Conservation (phyloP, 1,140 invertebrate species). For the Neodiprion fabricii region DNA sequence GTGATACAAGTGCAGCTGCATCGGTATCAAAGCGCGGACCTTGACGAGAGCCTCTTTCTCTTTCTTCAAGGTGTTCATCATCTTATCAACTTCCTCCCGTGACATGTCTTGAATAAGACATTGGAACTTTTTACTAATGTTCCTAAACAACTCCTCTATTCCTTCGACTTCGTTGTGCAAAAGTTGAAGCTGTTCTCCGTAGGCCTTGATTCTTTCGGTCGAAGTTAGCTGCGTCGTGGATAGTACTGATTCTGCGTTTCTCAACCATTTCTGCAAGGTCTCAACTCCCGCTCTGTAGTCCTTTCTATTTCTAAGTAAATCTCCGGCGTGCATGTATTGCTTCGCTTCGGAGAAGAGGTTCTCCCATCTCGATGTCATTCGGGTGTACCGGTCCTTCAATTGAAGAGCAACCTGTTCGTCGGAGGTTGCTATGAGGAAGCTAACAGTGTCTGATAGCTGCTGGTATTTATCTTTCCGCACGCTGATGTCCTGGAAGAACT, state of each 20-base stretch:
- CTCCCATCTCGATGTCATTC: constrained; percentile 81
- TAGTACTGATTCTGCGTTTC: constrained; percentile 75
- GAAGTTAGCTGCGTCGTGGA: constrained; percentile 73
- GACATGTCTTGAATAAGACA: constrained; percentile 87
- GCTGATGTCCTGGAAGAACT: constrained; percentile 89
- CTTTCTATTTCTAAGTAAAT: constrained; percentile 80
- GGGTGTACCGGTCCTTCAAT: constrained; percentile 76
- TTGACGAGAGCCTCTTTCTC: constrained; percentile 87
- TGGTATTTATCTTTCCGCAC: constrained; percentile 90
- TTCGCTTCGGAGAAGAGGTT: constrained; percentile 82
- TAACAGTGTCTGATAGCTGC: constrained; percentile 81
- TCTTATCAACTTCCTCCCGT: constrained; percentile 86
- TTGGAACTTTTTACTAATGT: constrained; percentile 89
- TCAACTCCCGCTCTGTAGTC: constrained; percentile 82
- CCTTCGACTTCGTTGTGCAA: constrained; percentile 83
- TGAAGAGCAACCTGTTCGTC: constrained; percentile 79
- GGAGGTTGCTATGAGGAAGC: constrained; percentile 87
- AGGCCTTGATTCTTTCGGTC: constrained; percentile 78
- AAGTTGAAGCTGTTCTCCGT: constrained; percentile 80
- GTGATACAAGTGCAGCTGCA: constrained; percentile 80
- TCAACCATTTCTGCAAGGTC: constrained; percentile 79
- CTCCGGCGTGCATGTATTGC: constrained; percentile 87
- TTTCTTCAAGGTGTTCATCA: constrained; percentile 89
- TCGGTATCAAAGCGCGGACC: constrained; percentile 80
- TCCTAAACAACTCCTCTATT: constrained; percentile 89